Evolutionary conservation across 2,113 vertebrate genomes (phyloP), one percentile per base, ranked within the genome.

Genomic region (Odontophorus gujanensis): DNA sequence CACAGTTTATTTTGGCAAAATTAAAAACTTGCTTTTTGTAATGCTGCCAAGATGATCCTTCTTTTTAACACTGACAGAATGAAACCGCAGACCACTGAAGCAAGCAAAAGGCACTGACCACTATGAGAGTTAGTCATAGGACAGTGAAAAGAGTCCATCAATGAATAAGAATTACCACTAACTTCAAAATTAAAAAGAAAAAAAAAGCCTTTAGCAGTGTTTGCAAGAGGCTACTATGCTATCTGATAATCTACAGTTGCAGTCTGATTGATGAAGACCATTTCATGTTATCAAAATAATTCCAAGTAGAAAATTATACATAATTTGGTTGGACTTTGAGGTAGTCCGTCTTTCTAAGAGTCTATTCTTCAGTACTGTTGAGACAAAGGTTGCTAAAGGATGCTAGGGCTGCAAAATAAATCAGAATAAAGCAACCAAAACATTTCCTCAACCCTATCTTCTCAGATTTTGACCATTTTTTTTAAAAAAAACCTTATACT

Each of bases 1-100:
- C 93, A 95, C n/a, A 50, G 90, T 75, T 95, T 93, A 76, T 84
- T 90, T 81, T 95, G 72, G 82, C 21, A 4, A 72, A 84, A 89
- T 75, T 86, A 53, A 65, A 42, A 86, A 86, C 73, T 65, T 58
- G 48, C 16, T 81, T 84, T 92, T 77, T 86, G 66, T 91, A 81
- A 76, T 28, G 26, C 78, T 69, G 83, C 66, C 85, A 90, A 65
- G 90, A 95, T 86, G 92, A 94, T 81, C 61, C 65, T 89, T 76
- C 62, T 85, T 79, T 96, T 90, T 95, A 77, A 96, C 94, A 76
- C 66, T 12, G 11, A 93, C 51, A 88, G 73, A 90, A 68, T 78
- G 79, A 96, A 97, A 94, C 96, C 96, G 84, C 94, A 97, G 92
- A 86, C 77, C 80, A 88, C 85, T 96, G 92, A 91, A 90, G 85